A percentile compares a stretch with the other conserved stretches of the same genome.
These are phyloP conservation scores for Malacoraja senta DNA, from an alignment of 2,797 vertebrate genomes.

Conservation along the genomic window DNA sequence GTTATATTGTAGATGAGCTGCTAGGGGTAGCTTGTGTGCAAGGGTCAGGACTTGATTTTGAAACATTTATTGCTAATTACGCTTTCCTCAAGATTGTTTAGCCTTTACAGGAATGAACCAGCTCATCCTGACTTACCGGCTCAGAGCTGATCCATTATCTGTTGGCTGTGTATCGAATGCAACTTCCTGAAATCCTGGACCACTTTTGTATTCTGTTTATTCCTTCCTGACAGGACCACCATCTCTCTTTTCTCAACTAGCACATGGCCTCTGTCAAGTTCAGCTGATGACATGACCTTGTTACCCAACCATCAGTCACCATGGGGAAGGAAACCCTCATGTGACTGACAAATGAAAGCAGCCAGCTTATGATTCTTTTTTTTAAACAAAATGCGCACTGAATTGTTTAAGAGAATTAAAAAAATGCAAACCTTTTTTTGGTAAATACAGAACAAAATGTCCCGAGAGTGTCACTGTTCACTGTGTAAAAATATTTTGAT, in stretches of 20 bases:
- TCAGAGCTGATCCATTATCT: constrained; percentile 38
- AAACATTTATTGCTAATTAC: constrained; percentile 50
- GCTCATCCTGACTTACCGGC: constrained; percentile 47
- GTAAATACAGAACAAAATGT: neutral
- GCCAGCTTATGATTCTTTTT: constrained; percentile 21
- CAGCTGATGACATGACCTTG: constrained; percentile 48
- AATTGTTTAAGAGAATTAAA: neutral
- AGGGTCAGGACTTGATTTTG: constrained; percentile 44
- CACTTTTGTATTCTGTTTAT: constrained; percentile 51
- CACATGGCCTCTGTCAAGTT: constrained; percentile 53
- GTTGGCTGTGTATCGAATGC: constrained; percentile 48
- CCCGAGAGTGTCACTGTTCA: too few species aligned
- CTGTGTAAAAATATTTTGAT: neutral
- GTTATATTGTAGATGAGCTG: constrained; percentile 43
- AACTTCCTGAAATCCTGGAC: constrained; percentile 46
- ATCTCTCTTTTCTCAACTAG: constrained; percentile 49
- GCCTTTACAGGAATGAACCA: constrained; percentile 48
- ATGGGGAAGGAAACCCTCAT: constrained; percentile 45
- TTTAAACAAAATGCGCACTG: neutral
- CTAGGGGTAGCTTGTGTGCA: constrained; percentile 43
- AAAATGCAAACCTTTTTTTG: neutral
- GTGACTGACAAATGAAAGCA: constrained; percentile 28
- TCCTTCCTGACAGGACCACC: constrained; percentile 47
- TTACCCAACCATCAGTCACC: constrained; percentile 47
- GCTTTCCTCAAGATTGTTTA: constrained; percentile 50